These are phyloP conservation scores for Leptinotarsa rubiginosa DNA, from an alignment of 2,888 invertebrate species.

Conservation along the genomic window DNA sequence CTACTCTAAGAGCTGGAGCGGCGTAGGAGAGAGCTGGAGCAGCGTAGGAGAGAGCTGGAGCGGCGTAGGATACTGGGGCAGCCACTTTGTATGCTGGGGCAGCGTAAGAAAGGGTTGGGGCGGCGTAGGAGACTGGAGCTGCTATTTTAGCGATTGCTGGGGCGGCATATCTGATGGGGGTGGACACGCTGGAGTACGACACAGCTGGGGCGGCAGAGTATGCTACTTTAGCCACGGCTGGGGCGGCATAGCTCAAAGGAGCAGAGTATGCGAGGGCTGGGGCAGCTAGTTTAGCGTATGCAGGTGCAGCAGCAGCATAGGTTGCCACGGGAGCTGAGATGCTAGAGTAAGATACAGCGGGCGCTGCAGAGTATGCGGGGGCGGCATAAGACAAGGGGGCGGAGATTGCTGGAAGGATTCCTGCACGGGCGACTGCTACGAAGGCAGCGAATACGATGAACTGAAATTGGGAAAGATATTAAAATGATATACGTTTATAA, in stretches of 20 bases:
- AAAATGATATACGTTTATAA: not conserved
- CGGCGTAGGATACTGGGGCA: slow-evolving; percentile 41
- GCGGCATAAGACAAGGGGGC: slow-evolving; percentile 46
- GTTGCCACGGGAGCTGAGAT: slow-evolving; percentile 46
- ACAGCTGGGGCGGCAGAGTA: slow-evolving; percentile 45
- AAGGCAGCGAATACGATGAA: slow-evolving; percentile 54
- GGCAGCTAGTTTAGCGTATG: slow-evolving; percentile 49
- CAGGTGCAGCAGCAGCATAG: slow-evolving; percentile 49
- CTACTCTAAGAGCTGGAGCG: slow-evolving; percentile 62
- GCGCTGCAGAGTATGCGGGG: slow-evolving; percentile 41
- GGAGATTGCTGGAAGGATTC: slow-evolving; percentile 30
- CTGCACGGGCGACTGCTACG: slow-evolving; percentile 53
- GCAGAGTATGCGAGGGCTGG: slow-evolving; percentile 46
- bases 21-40: slow-evolving; percentile 60
- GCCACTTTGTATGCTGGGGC: slow-evolving; percentile 44
- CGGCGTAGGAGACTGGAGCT: slow-evolving; percentile 29
- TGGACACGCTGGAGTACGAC: slow-evolving; percentile 46
- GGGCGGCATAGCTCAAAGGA: slow-evolving; percentile 47
- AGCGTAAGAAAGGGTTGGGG: slow-evolving; percentile 47
- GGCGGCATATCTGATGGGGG: slow-evolving; percentile 35
- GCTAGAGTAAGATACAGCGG: slow-evolving; percentile 52
- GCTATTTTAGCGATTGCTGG: slow-evolving; percentile 39
- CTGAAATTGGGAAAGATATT: slow-evolving; percentile 45
- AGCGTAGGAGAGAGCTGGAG: slow-evolving; percentile 54
- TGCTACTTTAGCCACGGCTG: slow-evolving; percentile 40